Evolutionary conservation across 2,113 vertebrate species (phyloP).

Genomic region (Brachionichthys hirsutus): DNA sequence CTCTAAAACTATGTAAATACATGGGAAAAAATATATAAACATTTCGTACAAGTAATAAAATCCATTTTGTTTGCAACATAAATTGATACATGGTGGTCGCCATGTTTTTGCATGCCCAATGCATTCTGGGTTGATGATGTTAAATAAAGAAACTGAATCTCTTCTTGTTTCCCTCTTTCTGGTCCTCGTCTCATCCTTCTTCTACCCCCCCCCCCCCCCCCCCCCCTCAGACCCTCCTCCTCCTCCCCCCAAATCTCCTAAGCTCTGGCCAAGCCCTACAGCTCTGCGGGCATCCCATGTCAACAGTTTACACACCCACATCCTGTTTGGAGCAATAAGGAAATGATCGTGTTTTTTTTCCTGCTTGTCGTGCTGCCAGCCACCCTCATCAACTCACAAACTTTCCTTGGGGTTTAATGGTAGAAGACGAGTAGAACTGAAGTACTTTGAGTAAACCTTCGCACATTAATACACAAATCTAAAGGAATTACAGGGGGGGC

Average conservation of each 20-base stretch:
- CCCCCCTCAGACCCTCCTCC: no score
- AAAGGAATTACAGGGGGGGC: no score
- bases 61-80: no score
- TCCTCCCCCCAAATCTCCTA: constrained; percentile 38
- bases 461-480: constrained; percentile 25
- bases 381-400: constrained; percentile 39
- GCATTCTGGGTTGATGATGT: no score
- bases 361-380: constrained; percentile 69
- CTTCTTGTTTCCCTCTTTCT: constrained; percentile 24
- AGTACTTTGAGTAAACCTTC: constrained; percentile 22
- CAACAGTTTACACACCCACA: constrained; percentile 82
- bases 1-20: no score
- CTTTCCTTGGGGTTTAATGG: constrained; percentile 10
- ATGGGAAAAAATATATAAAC: no score
- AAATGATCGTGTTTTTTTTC: constrained; percentile 78
- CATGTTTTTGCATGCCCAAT: no score
- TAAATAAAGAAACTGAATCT: constrained; percentile 33
- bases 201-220: constrained; percentile 6
- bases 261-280: constrained; percentile 63
- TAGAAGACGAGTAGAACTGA: constrained; percentile 15
- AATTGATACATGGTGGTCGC: no score
- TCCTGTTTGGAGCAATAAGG: constrained; percentile 84
- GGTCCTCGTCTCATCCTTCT: constrained; percentile 12
- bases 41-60: no score
- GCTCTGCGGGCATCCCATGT: constrained; percentile 73